phyloP scores from a whole-genome alignment of 2,113 vertebrate species.

The Procapra przewalskii region DNA sequence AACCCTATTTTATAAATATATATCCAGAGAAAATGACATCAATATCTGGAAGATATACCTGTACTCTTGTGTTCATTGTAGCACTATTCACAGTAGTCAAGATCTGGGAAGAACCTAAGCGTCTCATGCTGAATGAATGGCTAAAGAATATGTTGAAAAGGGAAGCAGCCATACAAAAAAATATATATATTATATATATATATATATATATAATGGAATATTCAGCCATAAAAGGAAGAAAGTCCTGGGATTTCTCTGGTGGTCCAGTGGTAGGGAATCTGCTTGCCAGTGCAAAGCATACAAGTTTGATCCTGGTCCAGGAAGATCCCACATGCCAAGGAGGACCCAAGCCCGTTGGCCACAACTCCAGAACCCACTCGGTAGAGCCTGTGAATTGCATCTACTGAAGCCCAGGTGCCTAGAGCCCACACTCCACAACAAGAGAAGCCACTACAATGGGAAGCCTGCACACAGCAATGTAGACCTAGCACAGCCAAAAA shows the following conservation, averaged over 20 bases:
- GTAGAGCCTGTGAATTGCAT: neutral
- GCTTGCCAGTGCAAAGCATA: neutral
- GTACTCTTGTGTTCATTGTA: neutral
- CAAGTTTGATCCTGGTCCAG: neutral
- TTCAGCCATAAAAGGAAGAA: neutral
- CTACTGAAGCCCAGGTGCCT: neutral
- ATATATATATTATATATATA: neutral
- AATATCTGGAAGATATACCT: neutral
- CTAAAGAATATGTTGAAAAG: neutral
- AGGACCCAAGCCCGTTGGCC: neutral
- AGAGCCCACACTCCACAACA: neutral
- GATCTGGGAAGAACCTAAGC: neutral
- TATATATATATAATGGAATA: neutral
- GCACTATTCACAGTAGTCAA: neutral
- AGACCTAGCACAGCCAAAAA: neutral
- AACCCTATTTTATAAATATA: neutral
- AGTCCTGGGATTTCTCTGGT: neutral
- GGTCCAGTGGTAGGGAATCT: neutral
- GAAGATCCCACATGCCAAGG: neutral
- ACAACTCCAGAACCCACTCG: neutral
- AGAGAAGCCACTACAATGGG: neutral
- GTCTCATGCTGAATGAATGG: neutral
- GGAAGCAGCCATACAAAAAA: neutral
- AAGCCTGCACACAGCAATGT: neutral
- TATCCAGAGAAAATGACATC: neutral